phyloP scores from a whole-genome alignment of 2,888 invertebrate genomes.

The Aspidiotus destructor region DNA sequence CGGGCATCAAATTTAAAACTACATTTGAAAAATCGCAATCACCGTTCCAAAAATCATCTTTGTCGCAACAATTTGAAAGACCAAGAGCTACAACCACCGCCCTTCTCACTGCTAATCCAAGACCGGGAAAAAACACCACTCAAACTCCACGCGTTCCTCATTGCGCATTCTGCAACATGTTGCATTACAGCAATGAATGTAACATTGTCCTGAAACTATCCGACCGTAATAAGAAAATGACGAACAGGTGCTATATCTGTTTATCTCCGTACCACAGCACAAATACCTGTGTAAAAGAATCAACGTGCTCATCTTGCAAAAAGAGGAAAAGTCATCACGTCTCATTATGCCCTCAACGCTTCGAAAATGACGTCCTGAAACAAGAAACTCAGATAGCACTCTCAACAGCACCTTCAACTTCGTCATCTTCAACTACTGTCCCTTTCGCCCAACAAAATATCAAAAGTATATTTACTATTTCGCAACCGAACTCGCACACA shows the following conservation, averaged over 20 bases:
- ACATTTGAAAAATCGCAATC: not conserved
- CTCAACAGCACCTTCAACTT: not conserved
- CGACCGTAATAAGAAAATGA: not conserved
- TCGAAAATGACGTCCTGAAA: not conserved
- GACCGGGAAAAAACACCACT: not conserved
- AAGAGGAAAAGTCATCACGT: not conserved
- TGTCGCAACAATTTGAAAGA: too few species aligned
- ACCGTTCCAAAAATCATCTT: too few species aligned
- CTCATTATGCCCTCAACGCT: not conserved
- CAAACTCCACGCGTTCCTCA: not conserved
- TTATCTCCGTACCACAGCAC: not conserved
- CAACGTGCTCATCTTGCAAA: not conserved
- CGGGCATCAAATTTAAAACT: not conserved
- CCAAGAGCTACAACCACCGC: not conserved
- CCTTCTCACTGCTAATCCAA: not conserved
- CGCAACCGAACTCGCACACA: not conserved
- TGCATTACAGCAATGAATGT: not conserved
- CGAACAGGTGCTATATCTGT: not conserved
- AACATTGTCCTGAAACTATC: not conserved
- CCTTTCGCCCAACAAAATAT: not conserved
- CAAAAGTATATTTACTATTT: too few species aligned
- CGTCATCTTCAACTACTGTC: not conserved
- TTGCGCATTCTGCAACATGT: not conserved
- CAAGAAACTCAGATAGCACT: not conserved
- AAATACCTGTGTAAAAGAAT: not conserved